Evolutionary conservation across 2,797 vertebrate genomes (phyloP).

Genomic region (Sebastes ruberrimus): DNA sequence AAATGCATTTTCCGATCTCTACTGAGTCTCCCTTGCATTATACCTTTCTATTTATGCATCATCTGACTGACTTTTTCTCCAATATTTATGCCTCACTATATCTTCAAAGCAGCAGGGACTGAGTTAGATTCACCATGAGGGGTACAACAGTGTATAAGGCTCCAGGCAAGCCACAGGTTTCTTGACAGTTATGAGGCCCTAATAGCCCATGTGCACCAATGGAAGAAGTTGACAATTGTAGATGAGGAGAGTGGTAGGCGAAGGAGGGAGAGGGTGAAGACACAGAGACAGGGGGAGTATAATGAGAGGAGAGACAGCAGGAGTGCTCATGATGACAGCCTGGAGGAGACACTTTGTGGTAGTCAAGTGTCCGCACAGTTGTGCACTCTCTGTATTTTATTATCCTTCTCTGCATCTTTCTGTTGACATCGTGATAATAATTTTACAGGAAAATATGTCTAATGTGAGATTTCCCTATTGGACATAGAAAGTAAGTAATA

Average conservation of each 20-base stretch:
- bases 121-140: constrained; percentile 46
- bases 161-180: constrained; percentile 69
- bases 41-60: constrained; percentile 5
- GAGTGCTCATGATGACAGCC: constrained; percentile 60
- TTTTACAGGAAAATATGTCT: not conserved
- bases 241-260: constrained; percentile 22
- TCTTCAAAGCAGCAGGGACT: constrained; percentile 48
- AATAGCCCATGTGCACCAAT: constrained; percentile 64
- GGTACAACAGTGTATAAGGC: constrained; percentile 53
- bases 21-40: not conserved
- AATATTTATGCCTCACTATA: constrained; percentile 18
- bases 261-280: constrained; percentile 12
- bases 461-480: not conserved
- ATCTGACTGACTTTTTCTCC: constrained; percentile 24
- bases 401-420: constrained; percentile 3
- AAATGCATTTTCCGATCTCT: not conserved
- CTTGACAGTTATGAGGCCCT: constrained; percentile 69
- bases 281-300: constrained; percentile 31
- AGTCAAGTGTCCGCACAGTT: constrained; percentile 51
- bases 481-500: not conserved
- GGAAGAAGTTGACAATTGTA: constrained; percentile 47
- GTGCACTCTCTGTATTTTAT: constrained; percentile 18
- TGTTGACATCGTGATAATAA: not conserved
- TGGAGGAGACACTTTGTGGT: constrained; percentile 52
- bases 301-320: constrained; percentile 69